phyloP scores from a whole-genome alignment of 2,797 vertebrate species.

The Octomys mimax region DNA sequence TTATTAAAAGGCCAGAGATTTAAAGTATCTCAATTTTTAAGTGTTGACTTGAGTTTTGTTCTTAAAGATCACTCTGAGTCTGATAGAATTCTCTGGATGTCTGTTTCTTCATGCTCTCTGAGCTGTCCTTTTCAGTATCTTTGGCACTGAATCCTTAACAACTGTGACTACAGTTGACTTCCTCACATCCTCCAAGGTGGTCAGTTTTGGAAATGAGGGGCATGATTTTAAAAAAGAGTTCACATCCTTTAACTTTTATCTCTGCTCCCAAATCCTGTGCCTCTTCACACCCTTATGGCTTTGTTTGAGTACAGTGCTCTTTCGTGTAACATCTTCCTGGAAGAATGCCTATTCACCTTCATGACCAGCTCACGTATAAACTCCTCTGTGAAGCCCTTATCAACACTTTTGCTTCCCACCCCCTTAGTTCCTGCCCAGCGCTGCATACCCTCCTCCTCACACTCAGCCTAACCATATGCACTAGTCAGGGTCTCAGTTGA shows the following conservation, averaged over 20 bases:
- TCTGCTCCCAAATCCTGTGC: not conserved
- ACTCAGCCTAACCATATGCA: not conserved
- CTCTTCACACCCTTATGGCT: not conserved
- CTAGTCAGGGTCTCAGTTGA: not conserved
- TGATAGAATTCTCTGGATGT: not conserved
- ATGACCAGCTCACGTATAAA: not conserved
- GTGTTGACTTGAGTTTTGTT: not conserved
- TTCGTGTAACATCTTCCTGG: not conserved
- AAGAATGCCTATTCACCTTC: not conserved
- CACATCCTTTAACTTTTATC: not conserved
- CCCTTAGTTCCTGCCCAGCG: too few species aligned
- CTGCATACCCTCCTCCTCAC: accelerated
- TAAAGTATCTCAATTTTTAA: constrained; percentile 15
- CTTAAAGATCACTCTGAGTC: not conserved
- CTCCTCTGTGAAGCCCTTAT: not conserved
- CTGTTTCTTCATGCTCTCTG: not conserved
- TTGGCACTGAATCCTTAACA: not conserved
- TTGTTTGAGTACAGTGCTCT: not conserved
- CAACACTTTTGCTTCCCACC: not conserved
- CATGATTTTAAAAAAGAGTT: not conserved
- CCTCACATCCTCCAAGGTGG: not conserved
- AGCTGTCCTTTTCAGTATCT: not conserved
- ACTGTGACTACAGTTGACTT: not conserved
- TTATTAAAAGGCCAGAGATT: not conserved
- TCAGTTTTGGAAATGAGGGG: not conserved